A percentile compares a stretch with the other conserved stretches of the same genome.
Evolutionary conservation across 1,140 invertebrate species (phyloP).

Genomic region (Neuroterus valhalla): DNA sequence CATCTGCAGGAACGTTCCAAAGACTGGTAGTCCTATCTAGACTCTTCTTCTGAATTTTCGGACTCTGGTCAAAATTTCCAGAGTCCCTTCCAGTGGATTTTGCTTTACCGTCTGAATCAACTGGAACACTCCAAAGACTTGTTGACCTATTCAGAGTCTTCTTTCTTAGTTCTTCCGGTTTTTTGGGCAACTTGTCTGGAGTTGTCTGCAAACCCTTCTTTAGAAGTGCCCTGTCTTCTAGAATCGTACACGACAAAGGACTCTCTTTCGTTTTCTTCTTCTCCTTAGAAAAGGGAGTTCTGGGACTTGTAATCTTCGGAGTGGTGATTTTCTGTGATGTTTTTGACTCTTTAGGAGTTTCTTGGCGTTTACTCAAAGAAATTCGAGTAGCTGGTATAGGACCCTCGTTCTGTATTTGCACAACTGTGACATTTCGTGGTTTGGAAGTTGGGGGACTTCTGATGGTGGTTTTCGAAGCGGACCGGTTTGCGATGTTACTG

Average conservation of each 20-base stretch:
- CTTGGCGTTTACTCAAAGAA: not conserved
- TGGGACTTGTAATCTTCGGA: slow-evolving; percentile 5
- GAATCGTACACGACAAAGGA: slow-evolving; percentile 66
- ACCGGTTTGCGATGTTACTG: not conserved
- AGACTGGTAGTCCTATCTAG: slow-evolving; percentile 67
- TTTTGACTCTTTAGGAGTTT: slow-evolving; percentile 29
- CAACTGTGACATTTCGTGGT: slow-evolving; percentile 44
- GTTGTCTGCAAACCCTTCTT: slow-evolving; percentile 66
- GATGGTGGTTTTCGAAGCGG: slow-evolving; percentile 6
- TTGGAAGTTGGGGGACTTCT: slow-evolving; percentile 12
- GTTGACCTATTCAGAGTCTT: slow-evolving; percentile 64
- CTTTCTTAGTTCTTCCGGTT: slow-evolving; percentile 56
- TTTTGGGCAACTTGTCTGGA: slow-evolving; percentile 57
- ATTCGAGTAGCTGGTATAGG: slow-evolving; percentile 10
- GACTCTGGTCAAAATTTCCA: not conserved
- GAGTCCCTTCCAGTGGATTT: not conserved
- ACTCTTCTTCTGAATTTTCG: slow-evolving; percentile 27
- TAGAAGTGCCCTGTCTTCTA: slow-evolving; percentile 68
- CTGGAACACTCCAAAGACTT: slow-evolving; percentile 63
- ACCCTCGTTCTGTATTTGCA: slow-evolving; percentile 40
- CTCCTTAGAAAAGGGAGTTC: slow-evolving; percentile 40
- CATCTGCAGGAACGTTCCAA: slow-evolving; percentile 63
- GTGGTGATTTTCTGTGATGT: not conserved
- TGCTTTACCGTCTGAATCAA: not conserved
- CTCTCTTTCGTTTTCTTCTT: slow-evolving; percentile 44